Conservation (phyloP, 92 coral and sea anemone species). For the Umimayanthus chanpuru region DNA sequence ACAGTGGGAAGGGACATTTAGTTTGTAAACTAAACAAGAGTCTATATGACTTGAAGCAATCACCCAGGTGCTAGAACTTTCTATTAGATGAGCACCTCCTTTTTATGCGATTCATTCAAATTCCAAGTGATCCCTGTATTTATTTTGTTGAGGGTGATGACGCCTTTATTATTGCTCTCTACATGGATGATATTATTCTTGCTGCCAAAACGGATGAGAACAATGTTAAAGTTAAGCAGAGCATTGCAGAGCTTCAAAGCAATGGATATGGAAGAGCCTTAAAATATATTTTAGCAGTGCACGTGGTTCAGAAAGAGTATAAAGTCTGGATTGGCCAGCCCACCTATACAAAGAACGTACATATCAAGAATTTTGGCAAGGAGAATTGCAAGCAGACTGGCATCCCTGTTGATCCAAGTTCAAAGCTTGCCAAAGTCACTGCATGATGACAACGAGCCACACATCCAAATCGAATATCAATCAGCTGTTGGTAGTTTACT, state of each 20-base stretch:
- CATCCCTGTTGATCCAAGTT: conserved; percentile 55
- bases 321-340: conserved; percentile 59
- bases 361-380: conserved; percentile 43
- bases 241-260: conserved; percentile 51
- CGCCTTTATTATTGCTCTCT: conserved; percentile 38
- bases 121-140: too few relatives aligned
- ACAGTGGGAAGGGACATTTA: too few relatives aligned
- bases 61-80: too few relatives aligned
- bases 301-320: conserved; percentile 50
- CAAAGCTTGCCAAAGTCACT: conserved; percentile 54
- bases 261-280: conserved; percentile 50
- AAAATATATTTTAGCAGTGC: conserved; percentile 47
- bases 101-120: too few relatives aligned
- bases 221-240: conserved; percentile 48
- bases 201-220: conserved; percentile 48
- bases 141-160: too few relatives aligned
- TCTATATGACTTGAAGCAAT: too few relatives aligned
- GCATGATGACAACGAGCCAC: conserved; percentile 48
- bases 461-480: too few relatives aligned
- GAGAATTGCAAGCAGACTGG: conserved; percentile 46
- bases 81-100: too few relatives aligned
- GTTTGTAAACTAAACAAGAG: too few relatives aligned
- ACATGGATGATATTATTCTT: conserved; percentile 51
- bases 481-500: too few relatives aligned
- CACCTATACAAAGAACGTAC: conserved; percentile 35